A percentile compares a stretch with the other conserved stretches of the same genome.
phyloP scores from a whole-genome alignment of 1,140 invertebrate genomes.

The Drosophila pachea region DNA sequence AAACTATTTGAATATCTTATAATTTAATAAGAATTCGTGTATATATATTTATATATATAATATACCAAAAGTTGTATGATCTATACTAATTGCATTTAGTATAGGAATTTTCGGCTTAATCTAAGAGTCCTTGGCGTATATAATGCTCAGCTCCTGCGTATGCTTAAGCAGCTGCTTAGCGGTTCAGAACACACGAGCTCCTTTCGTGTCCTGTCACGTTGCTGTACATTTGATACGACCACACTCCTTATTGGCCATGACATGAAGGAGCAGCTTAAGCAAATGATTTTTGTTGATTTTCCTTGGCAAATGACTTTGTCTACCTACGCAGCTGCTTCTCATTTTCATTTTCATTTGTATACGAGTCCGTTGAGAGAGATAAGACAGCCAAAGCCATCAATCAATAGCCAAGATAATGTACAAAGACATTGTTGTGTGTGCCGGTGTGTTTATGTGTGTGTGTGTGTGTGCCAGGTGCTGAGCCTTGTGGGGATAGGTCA shows the following conservation, averaged over 20 bases:
- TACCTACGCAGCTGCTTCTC: constrained; percentile 17
- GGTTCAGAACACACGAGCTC: background rate
- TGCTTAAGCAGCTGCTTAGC: constrained; percentile 10
- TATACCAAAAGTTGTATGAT: background rate
- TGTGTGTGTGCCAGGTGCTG: background rate
- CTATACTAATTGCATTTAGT: background rate
- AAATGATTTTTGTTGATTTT: constrained; percentile 60
- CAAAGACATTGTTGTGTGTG: constrained; percentile 35
- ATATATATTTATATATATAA: background rate
- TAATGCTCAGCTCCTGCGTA: constrained; percentile 3
- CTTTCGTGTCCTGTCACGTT: constrained; percentile 24
- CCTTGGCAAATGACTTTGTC: constrained; percentile 39
- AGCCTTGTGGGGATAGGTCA: constrained; percentile 22
- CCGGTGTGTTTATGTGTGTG: no score
- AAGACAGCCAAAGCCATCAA: constrained; percentile 54
- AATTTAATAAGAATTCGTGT: background rate
- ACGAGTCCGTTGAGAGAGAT: constrained; percentile 16
- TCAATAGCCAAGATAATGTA: constrained; percentile 67
- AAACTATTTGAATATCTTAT: background rate
- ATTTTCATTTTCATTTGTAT: constrained; percentile 24
- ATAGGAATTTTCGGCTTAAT: background rate
- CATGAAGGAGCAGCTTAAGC: constrained; percentile 19
- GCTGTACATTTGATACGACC: constrained; percentile 17
- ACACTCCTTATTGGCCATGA: constrained; percentile 27
- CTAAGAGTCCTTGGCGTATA: background rate